Base-by-base conservation (phyloP, 2,113 vertebrate genomes). In the Climacteris rufus region DNA sequence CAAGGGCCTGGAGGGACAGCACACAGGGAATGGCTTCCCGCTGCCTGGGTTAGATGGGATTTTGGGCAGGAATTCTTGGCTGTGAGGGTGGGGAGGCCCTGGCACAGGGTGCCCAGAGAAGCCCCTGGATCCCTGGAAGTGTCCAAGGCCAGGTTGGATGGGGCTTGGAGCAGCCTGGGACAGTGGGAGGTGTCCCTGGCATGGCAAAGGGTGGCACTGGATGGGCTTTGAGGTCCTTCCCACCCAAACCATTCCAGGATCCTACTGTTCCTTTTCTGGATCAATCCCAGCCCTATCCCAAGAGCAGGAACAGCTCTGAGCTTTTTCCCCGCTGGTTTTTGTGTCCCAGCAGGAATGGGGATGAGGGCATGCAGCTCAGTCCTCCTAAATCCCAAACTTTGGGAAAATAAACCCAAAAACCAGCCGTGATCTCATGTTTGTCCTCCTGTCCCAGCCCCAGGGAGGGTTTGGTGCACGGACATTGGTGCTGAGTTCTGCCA, bases 341-440 rank as follows among this genome's bases (percentile, higher is more conserved):
- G 31, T 54, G 61, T 12, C 61, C 20, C 7, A 5, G 50, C 25
- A 37, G 60, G 23, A 47, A 66, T n/a, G 10, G 11, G 60, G 27
- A 6, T 23, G 31, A 42, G 30, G 8, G 19, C 8, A 18, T 11
- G 39, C 3, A 5, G 21, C 40, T 54, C 50, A 20, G 11, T 40
- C 61, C 17, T 30, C 40, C 40, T 25, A 8, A 15, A 14, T 6
- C 10, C 71, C 47, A 8, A 35, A 45, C 21, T 57, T 3, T 9
- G 40, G 13, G 40, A 16, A 31, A 56, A 47, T 5, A 70, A 49
- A 21, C 57, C 35, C 12, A 8, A 37, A 15, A 47, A 4, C 42
- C 44, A 7, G 28, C 23, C 1, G 1, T n/a, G 23, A 5, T 9
- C 17, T 27, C 27, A 7, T 8, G 5, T 30, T 28, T 21, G 7